Base-by-base conservation (phyloP, 2,888 invertebrate species). In the Bellardia pandia region DNA sequence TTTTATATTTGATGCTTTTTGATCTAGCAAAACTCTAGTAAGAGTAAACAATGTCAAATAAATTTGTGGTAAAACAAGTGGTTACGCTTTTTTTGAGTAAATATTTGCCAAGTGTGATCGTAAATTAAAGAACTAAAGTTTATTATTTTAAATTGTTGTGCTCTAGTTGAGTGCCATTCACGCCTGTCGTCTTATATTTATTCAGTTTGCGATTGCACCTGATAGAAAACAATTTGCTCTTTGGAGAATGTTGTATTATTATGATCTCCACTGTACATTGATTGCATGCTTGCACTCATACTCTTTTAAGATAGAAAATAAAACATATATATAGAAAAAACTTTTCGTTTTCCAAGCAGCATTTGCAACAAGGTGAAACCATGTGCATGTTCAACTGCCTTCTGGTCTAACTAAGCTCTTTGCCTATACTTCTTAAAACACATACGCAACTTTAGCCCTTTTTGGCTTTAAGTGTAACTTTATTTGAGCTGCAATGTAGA, bases 351-450 rank as follows among this genome's bases (percentile, higher is more conserved):
- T 51, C 7, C 5, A 66, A 75, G 58, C 30, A 56, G 14, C 58
- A 40, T 58, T 78, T 66, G 48, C 58, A 78, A 33, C 45, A 74
- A 79, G 68, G 58, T 85, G 74, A 71, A 78, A 85, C 5, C 60
- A 56, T 68, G 62, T 84, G 72, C 78, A 84, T 84, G 58, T 78
- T 66, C 58, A 66, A 84, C 74, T 74, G 78, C 58, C 84, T 72
- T 72, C 78, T 84, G 72, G 74, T 84, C 48, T 68, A 53, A 74
- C 48, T 68, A 53, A 74, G 78, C 62, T 77, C 33, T 62, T 42
- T 33, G 30, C 11, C 23, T 23, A 23, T 9, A 45, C 9, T 53
- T 74, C 60, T 53, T 37, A 51, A 69, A 23, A 76, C 45, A 76
- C 60, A 68, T 66, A 74, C 66, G 74, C 66, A 85, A 79, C 58